Base-by-base conservation (phyloP, 2,113 vertebrate genomes). In the Eidolon helvum region DNA sequence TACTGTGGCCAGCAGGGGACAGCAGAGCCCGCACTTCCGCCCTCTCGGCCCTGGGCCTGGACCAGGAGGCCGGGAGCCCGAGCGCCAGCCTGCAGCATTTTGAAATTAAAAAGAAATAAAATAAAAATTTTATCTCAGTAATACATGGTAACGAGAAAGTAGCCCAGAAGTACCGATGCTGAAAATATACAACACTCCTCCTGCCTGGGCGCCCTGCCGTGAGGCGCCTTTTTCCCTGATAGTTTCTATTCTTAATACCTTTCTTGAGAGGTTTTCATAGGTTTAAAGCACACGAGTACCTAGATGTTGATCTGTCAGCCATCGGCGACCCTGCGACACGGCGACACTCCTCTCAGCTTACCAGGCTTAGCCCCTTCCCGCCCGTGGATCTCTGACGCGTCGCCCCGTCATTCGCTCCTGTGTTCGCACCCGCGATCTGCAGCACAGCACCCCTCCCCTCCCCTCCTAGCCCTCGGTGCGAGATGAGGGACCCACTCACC, bases 1-100 rank as follows among this genome's bases (percentile, higher is more conserved):
- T 2, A 0, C 18, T 5, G n/a, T 0, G 35, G 53, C 96, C 93
- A 68, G 68, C 82, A 96, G 94, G 78, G 92, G 96, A 50, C 96
- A 95, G 90, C 82, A 97, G 90, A 97, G 69, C 43, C 55, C 0
- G 1, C 21, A 19, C 30, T 40, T 21, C 38, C 6, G 19, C 35
- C 21, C 4, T n/a, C 18, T 14, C 28, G 7, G 7, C n/a, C 7
- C 26, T 7, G 71, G 48, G 19, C 19, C 38, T 75, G 16, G 16
- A 5, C n/a, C 24, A 3, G 1, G 53, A 16, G 21, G 28, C 71
- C 61, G 74, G 21, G 7, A 71, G 4, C 79, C 45, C 6, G 71
- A 75, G 63, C 30, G 38, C 26, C 45, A 33, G 53, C 3, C 38
- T 50, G 28, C 69, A 30, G 35, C 24, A 22, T 43, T 68, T 53